phyloP scores from a whole-genome alignment of 1,140 invertebrate species.

The Zaprionus capensis region DNA sequence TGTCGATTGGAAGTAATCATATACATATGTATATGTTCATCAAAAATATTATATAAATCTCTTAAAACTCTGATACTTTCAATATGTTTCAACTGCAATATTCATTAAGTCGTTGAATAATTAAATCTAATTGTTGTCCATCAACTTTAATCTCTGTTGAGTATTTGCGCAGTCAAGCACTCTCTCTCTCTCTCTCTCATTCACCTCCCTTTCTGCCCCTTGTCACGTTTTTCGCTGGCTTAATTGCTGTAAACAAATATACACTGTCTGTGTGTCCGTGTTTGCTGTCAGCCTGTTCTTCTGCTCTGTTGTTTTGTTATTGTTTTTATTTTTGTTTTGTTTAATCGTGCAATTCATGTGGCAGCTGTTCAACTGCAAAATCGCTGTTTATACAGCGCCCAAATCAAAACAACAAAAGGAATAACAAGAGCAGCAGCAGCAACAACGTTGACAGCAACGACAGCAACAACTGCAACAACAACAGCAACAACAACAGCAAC shows the following conservation, averaged over 20 bases:
- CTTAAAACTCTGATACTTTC: neutral
- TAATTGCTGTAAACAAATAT: constrained; percentile 47
- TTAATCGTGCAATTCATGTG: constrained; percentile 36
- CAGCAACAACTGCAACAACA: neutral
- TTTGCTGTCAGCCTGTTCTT: constrained; percentile 15
- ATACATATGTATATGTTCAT: no score
- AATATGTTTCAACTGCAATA: neutral
- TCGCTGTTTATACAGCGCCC: constrained; percentile 5
- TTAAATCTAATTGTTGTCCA: constrained; percentile 4
- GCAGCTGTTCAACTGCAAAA: constrained; percentile 30
- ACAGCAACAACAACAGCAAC: no score
- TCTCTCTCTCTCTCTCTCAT: neutral
- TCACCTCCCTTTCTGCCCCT: neutral
- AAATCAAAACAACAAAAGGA: constrained; percentile 14
- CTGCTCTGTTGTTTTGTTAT: constrained; percentile 8
- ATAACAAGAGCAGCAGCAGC: neutral
- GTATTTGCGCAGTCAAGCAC: constrained; percentile 1
- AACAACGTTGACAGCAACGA: neutral
- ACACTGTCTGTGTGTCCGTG: constrained; percentile 14
- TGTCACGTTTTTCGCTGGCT: constrained; percentile 10
- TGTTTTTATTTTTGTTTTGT: constrained; percentile 17
- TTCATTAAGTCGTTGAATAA: neutral
- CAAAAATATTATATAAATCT: no score
- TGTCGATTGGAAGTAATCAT: no score
- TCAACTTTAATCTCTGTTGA: neutral